Base-by-base conservation (phyloP, 1,140 invertebrate species). In the Procambarus virginalis region DNA sequence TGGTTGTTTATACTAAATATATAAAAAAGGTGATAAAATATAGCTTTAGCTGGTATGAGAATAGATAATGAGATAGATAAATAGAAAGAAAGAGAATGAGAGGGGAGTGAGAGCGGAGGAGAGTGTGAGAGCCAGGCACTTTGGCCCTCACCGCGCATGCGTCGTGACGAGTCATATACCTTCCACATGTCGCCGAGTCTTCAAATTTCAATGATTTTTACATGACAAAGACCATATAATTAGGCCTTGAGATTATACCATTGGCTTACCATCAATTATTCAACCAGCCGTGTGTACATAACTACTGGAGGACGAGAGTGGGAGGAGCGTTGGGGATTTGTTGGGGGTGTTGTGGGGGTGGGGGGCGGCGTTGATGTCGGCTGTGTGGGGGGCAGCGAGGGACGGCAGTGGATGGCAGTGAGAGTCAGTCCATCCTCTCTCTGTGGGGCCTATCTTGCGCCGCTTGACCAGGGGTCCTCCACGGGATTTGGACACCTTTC, bases 371-470 rank as follows among this genome's bases (percentile, higher is more conserved):
- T 34, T 34, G 34, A 34, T 34, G 34, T 34, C 34, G 34, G 34
- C 34, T 34, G 34, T n/a, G 34, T 34, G 34, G 17, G 78, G 34
- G 78, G 49, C 78, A 48, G 78, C 46, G 34, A 34, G 1, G 34
- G 34, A 34, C 34, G 34, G 34, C 22, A 3, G n/a, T 9, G 14
- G 49, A 1, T 58, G 78, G 12, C 34, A 58, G 49, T n/a, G 49
- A 58, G 78, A 80, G 78, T 58, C 78, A 80, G 78, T 80, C 78
- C 78, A 80, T 58, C 51, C 78, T 80, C 51, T 80, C 46, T 48
- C 12, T 20, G 49, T 80, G 78, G 48, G 78, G 78, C 10, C 5
- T 22, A 58, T 58, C 51, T 45, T 51, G 51, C 51, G 78, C 78
- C 58, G 49, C 78, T 68, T 68, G 64, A 68, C 64, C 64, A 68